Evolutionary conservation across 2,113 vertebrate species (phyloP).

Genomic region (Zapornia atra): DNA sequence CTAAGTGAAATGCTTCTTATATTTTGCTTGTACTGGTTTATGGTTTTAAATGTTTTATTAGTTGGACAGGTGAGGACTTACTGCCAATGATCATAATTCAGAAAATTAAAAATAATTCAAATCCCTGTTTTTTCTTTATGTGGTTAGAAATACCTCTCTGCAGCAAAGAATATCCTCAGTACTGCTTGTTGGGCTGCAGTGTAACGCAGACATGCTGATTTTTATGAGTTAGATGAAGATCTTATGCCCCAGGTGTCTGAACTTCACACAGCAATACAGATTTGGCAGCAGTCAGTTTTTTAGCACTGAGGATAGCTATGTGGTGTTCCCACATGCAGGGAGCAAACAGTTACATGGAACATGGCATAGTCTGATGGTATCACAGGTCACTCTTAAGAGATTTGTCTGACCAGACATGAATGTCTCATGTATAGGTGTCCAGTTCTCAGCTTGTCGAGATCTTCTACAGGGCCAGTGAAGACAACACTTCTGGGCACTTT

Average conservation of each 20-base stretch:
- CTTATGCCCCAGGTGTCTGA: neutral
- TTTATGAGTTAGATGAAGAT: neutral
- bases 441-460: neutral
- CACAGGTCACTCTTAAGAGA: neutral
- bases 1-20: neutral
- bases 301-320: neutral
- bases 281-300: neutral
- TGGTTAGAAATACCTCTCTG: neutral
- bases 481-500: neutral
- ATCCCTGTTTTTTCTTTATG: neutral
- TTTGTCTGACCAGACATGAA: neutral
- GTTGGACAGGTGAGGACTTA: neutral
- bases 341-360: neutral
- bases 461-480: neutral
- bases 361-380: neutral
- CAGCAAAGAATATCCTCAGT: neutral
- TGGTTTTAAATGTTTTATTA: neutral
- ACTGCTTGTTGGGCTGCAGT: neutral
- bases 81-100: neutral
- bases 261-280: neutral
- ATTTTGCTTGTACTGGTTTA: neutral
- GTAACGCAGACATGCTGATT: neutral
- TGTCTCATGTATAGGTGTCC: neutral
- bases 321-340: neutral
- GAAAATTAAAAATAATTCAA: neutral